Base-by-base conservation (phyloP, 2,113 vertebrate species). In the Neotoma lepida region DNA sequence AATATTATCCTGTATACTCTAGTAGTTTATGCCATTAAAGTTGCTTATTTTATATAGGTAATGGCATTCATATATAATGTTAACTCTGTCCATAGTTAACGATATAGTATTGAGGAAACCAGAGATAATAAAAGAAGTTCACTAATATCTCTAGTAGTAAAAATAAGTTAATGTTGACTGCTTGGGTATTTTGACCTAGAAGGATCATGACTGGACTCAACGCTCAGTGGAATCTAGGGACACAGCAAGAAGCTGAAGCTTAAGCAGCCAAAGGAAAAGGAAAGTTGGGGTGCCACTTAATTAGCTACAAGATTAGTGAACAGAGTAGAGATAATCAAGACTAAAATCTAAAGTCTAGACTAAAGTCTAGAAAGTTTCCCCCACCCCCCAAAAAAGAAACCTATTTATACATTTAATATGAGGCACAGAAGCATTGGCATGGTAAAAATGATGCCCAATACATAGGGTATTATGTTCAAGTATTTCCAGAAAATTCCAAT, bases 401-500 rank as follows among this genome's bases (percentile, higher is more conserved):
- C 49, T 86, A 82, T 77, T 28, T 73, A 76, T 28, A 68, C 28
- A 68, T 15, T 46, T 73, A 80, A 91, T 76, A 2, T 24, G n/a
- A 82, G 56, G 0, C 8, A 58, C 33, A 33, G 44, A 80, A 93
- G 41, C 71, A 63, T 41, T 66, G 33, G 64, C 26, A 46, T 91
- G 26, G 39, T 88, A 20, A 77, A 90, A 74, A 33, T 73, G 8
- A 20, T 51, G 51, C 61, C 6, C 20, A 54, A 10, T 71, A 4
- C 70, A 39, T 73, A n/a, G 89, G 28, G 0, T 41, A 64, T 70
- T 64, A 30, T 12, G 49, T 77, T 41, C 33, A 63, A 49, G 63
- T 88, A 76, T 68, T 95, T 81, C 46, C 46, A 78, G 76, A 78
- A 49, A 49, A 9, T 77, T 49, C 64, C 89, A 93, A 86, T 51